Evolutionary conservation across 1,140 invertebrate species (phyloP), one percentile per base, ranked within the genome.

Genomic region (Drosophila setifemur): DNA sequence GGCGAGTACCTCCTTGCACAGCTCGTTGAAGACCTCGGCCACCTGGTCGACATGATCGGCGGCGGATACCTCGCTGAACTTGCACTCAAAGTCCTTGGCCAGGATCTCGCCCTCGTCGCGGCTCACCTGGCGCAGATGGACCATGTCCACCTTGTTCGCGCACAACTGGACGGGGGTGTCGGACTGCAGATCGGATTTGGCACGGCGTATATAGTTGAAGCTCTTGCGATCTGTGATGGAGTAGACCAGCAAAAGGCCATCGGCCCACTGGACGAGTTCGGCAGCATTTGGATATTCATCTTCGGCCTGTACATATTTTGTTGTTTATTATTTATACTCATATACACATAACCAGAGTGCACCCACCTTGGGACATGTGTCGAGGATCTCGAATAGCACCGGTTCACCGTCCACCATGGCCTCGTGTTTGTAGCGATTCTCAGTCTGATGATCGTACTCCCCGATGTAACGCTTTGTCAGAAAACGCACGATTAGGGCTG

Each of bases 401-500:
- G 96, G 95, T 85, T 98, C 97, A 4, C 95, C 95, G 82, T 98
- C 97, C 8, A 98, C 93, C 68, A 97, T 91, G n/a, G 96, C 94
- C 91, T 97, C 96, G 88, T 97, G 96, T 85, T 97, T 97, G 89
- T 98, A 98, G 83, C 95, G 94, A 78, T 95, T 96, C 90, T 98
- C 97, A 97, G 95, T 94, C 91, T 97, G 95, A 91, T 97, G 96
- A 90, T 97, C 96, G 90, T 98, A 98, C 91, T 98, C 97, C 37
- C 97, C 96, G 58, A 98, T 98, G 90, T 97, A 98, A 66, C 96
- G 91, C 81, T 95, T 95, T 0, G 97, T 98, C 35, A 98, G 91
- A 89, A 97, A 98, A 69, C 97, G 93, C 37, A 98, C 97, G 25
- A 96, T 96, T 79, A 98, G 81, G 28, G 96, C 96, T 97, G 93